Evolutionary conservation across 35 echinoderm and acorn worm genomes (phyloP).

Genomic region (Strongylocentrotus purpuratus): DNA sequence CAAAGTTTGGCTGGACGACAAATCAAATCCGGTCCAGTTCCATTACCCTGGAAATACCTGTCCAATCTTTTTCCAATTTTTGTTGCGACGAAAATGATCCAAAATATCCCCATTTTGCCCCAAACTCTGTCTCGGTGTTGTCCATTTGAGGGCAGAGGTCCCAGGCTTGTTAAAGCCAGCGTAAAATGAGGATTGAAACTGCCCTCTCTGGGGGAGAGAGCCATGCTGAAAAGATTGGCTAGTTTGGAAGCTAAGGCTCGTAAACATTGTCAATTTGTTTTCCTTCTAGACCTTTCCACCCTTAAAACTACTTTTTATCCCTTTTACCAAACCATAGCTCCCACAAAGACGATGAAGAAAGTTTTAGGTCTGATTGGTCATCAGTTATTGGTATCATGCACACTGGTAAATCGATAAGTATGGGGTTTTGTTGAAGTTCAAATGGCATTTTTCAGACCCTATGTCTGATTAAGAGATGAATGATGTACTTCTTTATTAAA

Average conservation of each 20-base stretch:
- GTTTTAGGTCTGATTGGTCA: too few species aligned
- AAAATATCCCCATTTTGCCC: neutral
- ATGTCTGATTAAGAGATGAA: neutral
- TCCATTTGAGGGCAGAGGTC: slow-evolving; percentile 7
- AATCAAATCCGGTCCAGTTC: neutral
- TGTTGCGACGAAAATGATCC: neutral
- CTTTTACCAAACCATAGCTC: neutral
- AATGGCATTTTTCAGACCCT: neutral
- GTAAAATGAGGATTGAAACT: neutral
- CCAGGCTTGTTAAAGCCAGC: neutral
- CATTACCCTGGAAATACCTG: neutral
- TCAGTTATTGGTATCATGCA: neutral
- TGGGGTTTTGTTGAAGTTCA: neutral
- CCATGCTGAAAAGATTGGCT: neutral
- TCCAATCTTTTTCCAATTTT: slow-evolving; percentile 5
- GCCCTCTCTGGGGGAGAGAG: neutral
- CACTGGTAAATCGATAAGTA: too few species aligned
- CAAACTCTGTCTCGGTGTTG: neutral
- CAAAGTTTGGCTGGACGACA: neutral
- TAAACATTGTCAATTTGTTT: neutral
- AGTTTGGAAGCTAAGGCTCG: neutral
- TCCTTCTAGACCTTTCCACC: neutral
- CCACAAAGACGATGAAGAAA: neutral
- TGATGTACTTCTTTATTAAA: neutral
- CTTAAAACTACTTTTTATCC: neutral